These are phyloP conservation scores for Chironomus tentans DNA, from an alignment of 2,888 invertebrate genomes.

Conservation along the genomic window DNA sequence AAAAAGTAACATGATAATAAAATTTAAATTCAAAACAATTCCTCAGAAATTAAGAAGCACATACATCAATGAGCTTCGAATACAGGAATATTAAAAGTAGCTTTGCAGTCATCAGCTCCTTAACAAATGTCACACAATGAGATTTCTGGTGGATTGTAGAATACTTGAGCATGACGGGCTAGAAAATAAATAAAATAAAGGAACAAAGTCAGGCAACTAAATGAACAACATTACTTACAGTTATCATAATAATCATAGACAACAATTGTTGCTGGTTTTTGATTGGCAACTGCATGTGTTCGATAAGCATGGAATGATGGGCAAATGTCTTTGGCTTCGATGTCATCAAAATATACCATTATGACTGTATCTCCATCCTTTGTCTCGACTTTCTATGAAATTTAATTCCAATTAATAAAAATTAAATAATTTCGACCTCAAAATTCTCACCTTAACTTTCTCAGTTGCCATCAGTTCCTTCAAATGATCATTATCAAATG, in stretches of 20 bases:
- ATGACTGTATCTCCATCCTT: constrained; percentile 54
- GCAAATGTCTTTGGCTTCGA: constrained; percentile 61
- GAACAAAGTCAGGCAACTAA: neutral
- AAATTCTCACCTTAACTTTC: too few species aligned
- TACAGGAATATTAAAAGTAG: too few species aligned
- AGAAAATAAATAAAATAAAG: constrained; percentile 29
- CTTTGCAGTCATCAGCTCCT: too few species aligned
- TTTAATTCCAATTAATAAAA: constrained; percentile 35
- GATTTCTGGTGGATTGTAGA: constrained; percentile 57
- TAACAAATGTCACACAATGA: constrained; percentile 43
- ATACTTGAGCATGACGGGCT: constrained; percentile 75
- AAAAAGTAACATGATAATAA: too few species aligned
- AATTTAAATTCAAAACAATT: too few species aligned
- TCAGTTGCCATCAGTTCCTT: constrained; percentile 45
- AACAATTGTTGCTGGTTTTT: constrained; percentile 76
- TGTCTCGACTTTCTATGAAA: constrained; percentile 58
- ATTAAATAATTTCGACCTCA: too few species aligned
- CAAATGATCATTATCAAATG: constrained; percentile 66
- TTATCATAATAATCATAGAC: constrained; percentile 90
- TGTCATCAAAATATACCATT: constrained; percentile 63
- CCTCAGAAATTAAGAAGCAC: too few species aligned
- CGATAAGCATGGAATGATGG: constrained; percentile 80
- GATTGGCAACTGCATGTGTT: constrained; percentile 75
- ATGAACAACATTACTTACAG: constrained; percentile 50
- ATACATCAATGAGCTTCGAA: too few species aligned